Percentiles rank a stretch among this genome's conserved stretches.
Evolutionary conservation across 1,140 invertebrate genomes (phyloP).

Genomic region (Capitella teleta): DNA sequence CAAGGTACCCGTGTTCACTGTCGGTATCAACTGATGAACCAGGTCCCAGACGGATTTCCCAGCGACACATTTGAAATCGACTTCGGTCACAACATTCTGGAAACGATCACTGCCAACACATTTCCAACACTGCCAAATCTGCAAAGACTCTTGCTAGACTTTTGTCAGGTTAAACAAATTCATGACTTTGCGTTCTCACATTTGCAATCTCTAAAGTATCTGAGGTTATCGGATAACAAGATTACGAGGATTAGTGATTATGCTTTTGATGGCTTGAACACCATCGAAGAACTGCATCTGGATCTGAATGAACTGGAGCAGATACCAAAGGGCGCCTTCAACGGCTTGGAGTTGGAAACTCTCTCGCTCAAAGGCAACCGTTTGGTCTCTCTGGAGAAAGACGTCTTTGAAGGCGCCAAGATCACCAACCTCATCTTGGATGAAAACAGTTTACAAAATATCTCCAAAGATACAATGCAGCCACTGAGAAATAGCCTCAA

Average conservation of each 20-base stretch:
- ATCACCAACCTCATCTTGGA: neutral
- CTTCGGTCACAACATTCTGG: too few relatives aligned
- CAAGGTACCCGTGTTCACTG: too few relatives aligned
- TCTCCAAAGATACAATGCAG: neutral
- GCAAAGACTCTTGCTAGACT: neutral
- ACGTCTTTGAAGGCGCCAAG: neutral
- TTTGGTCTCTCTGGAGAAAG: neutral
- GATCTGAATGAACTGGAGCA: neutral
- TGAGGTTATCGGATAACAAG: neutral
- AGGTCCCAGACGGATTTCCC: too few relatives aligned
- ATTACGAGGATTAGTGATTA: neutral
- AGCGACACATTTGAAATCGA: too few relatives aligned
- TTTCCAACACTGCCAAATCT: constrained; percentile 1
- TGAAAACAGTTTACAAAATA: neutral
- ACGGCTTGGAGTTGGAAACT: neutral
- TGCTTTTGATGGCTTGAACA: neutral
- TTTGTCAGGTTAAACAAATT: neutral
- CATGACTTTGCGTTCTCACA: neutral
- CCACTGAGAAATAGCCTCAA: neutral
- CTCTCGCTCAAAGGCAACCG: neutral
- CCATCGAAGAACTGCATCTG: neutral
- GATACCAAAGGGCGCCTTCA: neutral
- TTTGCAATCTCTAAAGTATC: neutral
- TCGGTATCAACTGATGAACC: too few relatives aligned
- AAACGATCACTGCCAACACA: too few relatives aligned